phyloP scores from a whole-genome alignment of 2,888 invertebrate species.

The Pinctada fucata region DNA sequence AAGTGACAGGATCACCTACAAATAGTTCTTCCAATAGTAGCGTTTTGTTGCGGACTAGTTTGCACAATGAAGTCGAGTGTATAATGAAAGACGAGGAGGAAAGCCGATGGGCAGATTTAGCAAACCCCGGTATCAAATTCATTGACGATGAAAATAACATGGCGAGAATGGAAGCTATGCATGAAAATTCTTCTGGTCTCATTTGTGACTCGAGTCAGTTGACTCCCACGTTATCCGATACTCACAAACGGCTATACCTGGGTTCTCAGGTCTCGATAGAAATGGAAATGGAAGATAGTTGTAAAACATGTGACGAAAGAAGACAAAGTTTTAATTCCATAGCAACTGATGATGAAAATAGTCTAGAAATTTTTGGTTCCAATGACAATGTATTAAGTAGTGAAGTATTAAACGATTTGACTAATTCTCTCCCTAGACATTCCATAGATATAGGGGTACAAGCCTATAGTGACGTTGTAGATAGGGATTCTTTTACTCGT shows the following conservation, averaged over 20 bases:
- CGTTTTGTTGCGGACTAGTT: slow-evolving; percentile 27
- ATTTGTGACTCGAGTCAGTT: slow-evolving; percentile 64
- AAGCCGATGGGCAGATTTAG: slow-evolving; percentile 74
- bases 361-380: slow-evolving; percentile 20
- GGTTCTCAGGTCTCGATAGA: slow-evolving; percentile 36
- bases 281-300: slow-evolving; percentile 36
- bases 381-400: slow-evolving; percentile 12
- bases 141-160: slow-evolving; percentile 82
- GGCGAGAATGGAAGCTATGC: slow-evolving; percentile 37
- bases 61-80: slow-evolving; percentile 36
- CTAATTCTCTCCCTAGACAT: slow-evolving; percentile 21
- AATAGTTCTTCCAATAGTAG: slow-evolving; percentile 15
- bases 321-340: slow-evolving; percentile 41
- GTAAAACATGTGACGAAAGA: slow-evolving; percentile 41
- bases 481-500: slow-evolving; percentile 25
- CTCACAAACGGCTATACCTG: slow-evolving; percentile 54
- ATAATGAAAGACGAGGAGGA: slow-evolving; percentile 36
- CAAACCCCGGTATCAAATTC: slow-evolving; percentile 76
- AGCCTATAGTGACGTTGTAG: slow-evolving; percentile 5
- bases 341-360: slow-evolving; percentile 38
- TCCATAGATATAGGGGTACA: neutral
- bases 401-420: slow-evolving; percentile 4
- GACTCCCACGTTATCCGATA: slow-evolving; percentile 47
- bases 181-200: slow-evolving; percentile 47
- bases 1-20: slow-evolving; percentile 14